A percentile compares a stretch with the other conserved stretches of the same genome.
These are phyloP conservation scores for Artemia franciscana DNA, from an alignment of 1,140 invertebrate species.

Conservation along the genomic window DNA sequence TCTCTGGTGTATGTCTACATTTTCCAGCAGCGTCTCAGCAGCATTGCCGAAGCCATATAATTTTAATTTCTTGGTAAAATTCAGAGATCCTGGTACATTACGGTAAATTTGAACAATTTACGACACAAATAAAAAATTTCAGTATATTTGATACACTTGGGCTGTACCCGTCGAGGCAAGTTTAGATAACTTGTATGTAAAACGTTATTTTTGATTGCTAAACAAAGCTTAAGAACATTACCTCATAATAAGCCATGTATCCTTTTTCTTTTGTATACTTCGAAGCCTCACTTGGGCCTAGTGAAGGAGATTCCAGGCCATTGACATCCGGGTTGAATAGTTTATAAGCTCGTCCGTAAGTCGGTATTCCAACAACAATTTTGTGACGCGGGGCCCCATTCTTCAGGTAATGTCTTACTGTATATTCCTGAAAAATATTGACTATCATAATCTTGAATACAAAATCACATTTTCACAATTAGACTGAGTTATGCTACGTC, in stretches of 20 bases:
- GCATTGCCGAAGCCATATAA: too few relatives aligned
- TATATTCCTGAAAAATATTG: constrained; percentile 46
- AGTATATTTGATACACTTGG: too few relatives aligned
- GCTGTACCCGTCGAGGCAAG: too few relatives aligned
- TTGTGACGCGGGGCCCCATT: constrained; percentile 57
- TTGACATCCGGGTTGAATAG: constrained; percentile 51
- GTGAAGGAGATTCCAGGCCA: constrained; percentile 54
- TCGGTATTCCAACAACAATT: constrained; percentile 75
- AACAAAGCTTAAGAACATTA: constrained; percentile 19
- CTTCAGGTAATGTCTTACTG: constrained; percentile 65
- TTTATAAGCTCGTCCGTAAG: constrained; percentile 75
- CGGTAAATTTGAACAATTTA: not conserved
- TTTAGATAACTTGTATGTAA: not conserved
- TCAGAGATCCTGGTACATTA: not conserved
- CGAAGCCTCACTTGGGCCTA: constrained; percentile 67
- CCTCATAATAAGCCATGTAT: constrained; percentile 79
- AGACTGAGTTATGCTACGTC: too few relatives aligned
- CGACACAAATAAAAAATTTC: not conserved
- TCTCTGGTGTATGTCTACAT: too few relatives aligned
- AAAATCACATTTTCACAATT: too few relatives aligned
- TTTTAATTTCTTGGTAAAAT: too few relatives aligned
- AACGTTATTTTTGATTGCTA: not conserved
- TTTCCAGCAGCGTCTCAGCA: too few relatives aligned
- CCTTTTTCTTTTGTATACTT: constrained; percentile 74
- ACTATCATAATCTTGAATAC: too few relatives aligned